Base-by-base conservation (phyloP, 2,888 invertebrate genomes). In the Mythimna impura region DNA sequence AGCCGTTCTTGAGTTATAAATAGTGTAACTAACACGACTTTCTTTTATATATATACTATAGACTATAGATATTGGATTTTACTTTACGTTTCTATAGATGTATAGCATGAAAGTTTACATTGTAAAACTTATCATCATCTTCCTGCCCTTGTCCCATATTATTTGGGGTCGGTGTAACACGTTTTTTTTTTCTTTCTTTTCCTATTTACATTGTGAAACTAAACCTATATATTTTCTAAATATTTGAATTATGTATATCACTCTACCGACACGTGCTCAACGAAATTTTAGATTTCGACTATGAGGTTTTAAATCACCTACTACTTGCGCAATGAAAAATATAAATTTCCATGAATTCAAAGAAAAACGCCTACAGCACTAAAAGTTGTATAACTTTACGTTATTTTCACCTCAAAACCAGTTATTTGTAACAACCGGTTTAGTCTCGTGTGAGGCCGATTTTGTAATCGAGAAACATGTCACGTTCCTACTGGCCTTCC, bases 401-500 rank as follows among this genome's bases (percentile, higher is more conserved):
- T 47, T 66, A 52, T 62, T 66, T 50, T 66, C 40, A 66, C 17
- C 2, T 54, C n/a, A 34, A 62, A 63, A 58, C 66, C 17, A 17
- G 66, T 66, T 47, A 54, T 22, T 64, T 25, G 25, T 7, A 40
- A 20, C 7, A 54, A 73, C 77, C 63, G 67, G 80, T 67, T 54
- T 1, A n/a, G 43, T 62, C 22, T 63, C 54, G 25, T 68, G 47
- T 50, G 54, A 30, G 30, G 36, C 12, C 67, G 63, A 68, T 58
- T 80, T 74, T 68, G 75, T 80, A 80, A 74, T 68, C 68, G 9
- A 12, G 2, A 40, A n/a, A 62, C 80, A 9, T 36, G 22, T 63
- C 80, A 80, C 67, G 80, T 58, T 14, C 43, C 34, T 22, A 63
- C 52, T 64, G 62, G 47, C 75, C 58, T 74, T 40, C 36, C 43